Base-by-base conservation (phyloP, 2,888 invertebrate species). In the Ceriagrion tenellum region DNA sequence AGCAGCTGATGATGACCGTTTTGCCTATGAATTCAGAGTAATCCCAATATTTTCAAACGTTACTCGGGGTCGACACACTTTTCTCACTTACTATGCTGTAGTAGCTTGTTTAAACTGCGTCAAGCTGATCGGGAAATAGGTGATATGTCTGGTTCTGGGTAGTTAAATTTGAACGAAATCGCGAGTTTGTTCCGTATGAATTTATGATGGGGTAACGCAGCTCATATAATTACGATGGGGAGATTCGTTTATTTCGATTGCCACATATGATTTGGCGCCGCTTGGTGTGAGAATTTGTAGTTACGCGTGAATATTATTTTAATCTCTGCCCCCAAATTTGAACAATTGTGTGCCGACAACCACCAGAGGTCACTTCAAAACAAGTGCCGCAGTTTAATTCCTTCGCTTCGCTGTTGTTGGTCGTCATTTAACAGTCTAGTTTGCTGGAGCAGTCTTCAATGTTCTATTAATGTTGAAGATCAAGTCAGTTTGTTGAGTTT, bases 221-320 rank as follows among this genome's bases (percentile, higher is more conserved):
- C 47, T 47, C 47, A 47, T 2, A 47, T 47, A 8, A 8, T n/a
- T n/a, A 47, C 2, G 47, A 47, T 47, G 47, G 8, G 47, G 47
- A 4, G 2, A 2, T 2, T 47, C 47, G 47, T 47, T 8, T 47
- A 59, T 63, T 91, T 63, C 63, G 63, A 91, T 59, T 91, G 35
- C 63, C 35, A 30, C 63, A 63, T 12, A 63, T 91, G 88, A n/a
- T 20, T 30, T 55, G 23, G 18, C 2, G 3, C 56, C 23, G 8
- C 26, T 23, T 89, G 88, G 55, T 88, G 55, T 89, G 69, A n/a
- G 89, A 59, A 40, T 95, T 26, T 56, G 56, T 95, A 40, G 59
- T 35, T 95, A 88, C 56, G 81, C 88, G 35, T 95, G 88, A 35
- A 56, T 95, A n/a, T n/a, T n/a, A n/a, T n/a, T n/a, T 59, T 95